Percentiles rank a stretch among this genome's conserved stretches.
Conservation (phyloP, 2,113 vertebrate species). For the Nestor notabilis region DNA sequence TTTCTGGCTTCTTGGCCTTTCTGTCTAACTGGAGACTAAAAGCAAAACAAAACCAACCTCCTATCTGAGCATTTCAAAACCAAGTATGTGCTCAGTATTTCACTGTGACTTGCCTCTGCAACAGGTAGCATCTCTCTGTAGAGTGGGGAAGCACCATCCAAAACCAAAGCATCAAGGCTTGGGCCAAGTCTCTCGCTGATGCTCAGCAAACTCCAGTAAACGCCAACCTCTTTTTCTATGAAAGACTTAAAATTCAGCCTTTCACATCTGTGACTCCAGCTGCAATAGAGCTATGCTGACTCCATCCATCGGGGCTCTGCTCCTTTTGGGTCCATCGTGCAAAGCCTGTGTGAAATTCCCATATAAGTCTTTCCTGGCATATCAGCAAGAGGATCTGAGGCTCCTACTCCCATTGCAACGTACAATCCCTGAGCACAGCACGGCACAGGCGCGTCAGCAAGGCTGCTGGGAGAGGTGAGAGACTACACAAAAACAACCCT, state of each 20-base stretch:
- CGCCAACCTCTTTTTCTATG: neutral
- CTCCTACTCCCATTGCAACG: slow-evolving; percentile 47
- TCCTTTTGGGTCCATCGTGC: neutral
- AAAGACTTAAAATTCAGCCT: slow-evolving; percentile 29
- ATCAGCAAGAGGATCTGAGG: slow-evolving; percentile 43
- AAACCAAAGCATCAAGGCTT: slow-evolving; percentile 35
- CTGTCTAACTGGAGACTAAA: neutral
- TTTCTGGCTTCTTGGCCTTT: neutral
- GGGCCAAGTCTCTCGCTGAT: neutral
- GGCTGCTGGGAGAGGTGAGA: slow-evolving; percentile 53
- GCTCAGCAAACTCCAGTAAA: slow-evolving; percentile 24
- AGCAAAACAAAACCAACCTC: neutral
- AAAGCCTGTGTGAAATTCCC: neutral
- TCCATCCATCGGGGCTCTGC: neutral
- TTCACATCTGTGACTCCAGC: neutral
- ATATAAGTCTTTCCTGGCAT: neutral
- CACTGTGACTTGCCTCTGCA: slow-evolving; percentile 20
- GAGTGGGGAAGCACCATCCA: slow-evolving; percentile 30
- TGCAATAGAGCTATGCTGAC: neutral
- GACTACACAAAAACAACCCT: slow-evolving; percentile 64
- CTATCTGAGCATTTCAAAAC: neutral
- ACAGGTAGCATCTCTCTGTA: slow-evolving; percentile 62
- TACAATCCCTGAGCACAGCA: neutral
- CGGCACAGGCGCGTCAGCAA: slow-evolving; percentile 20
- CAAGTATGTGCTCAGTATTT: neutral